Evolutionary conservation across 2,888 invertebrate genomes (phyloP).

Genomic region (Phorcus lineatus): DNA sequence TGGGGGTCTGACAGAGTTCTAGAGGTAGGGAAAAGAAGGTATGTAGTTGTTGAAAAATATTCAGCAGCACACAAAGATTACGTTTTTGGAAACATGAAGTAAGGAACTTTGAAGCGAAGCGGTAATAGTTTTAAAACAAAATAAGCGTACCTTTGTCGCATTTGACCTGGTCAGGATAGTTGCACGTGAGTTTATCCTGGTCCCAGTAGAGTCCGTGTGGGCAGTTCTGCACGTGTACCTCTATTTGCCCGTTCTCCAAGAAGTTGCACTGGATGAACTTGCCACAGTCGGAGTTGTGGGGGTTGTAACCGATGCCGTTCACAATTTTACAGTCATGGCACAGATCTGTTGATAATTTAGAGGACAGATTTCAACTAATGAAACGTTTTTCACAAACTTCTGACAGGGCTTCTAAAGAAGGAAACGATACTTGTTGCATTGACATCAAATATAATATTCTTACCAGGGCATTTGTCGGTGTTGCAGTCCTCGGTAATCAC

Average conservation of each 20-base stretch:
- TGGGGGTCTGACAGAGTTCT: not conserved
- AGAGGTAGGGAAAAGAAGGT: no score
- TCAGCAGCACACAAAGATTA: no score
- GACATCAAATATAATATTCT: no score
- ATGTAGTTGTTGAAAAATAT: no score
- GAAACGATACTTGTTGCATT: no score
- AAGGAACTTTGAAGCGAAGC: no score
- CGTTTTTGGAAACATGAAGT: no score
- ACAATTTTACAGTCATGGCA: conserved; percentile 40
- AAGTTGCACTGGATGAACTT: conserved; percentile 45
- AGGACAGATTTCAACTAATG: not conserved
- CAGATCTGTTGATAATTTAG: conserved; percentile 29
- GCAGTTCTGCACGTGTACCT: conserved; percentile 38
- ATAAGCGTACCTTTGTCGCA: conserved; percentile 35
- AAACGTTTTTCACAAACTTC: no score
- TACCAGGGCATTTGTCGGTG: conserved; percentile 16
- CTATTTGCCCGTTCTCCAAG: conserved; percentile 22
- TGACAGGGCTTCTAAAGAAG: no score
- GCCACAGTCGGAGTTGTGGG: conserved; percentile 39
- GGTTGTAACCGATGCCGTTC: conserved; percentile 47
- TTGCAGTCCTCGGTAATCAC: not conserved
- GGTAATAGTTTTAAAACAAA: no score
- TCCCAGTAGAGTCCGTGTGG: conserved; percentile 46
- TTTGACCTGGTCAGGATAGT: conserved; percentile 28
- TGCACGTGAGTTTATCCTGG: conserved; percentile 40